Evolutionary conservation across 1,140 invertebrate genomes (phyloP).

Genomic region (Cotesia glomerata): DNA sequence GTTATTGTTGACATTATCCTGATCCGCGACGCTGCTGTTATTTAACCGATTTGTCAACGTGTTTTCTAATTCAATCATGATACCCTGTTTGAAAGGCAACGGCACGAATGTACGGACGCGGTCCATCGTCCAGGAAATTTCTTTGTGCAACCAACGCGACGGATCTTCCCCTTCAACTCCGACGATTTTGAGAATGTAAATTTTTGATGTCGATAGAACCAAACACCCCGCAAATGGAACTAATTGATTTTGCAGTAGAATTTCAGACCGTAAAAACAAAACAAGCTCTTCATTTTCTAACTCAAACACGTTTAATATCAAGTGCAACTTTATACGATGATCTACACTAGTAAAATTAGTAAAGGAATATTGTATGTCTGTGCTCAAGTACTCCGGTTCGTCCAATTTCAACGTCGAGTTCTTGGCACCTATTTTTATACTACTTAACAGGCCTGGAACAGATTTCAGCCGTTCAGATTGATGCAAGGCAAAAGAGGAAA

Average conservation of each 20-base stretch:
- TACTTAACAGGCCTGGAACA: conserved; percentile 55
- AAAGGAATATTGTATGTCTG: conserved; percentile 65
- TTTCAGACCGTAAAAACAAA: conserved; percentile 60
- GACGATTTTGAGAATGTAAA: conserved; percentile 64
- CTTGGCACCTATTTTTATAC: conserved; percentile 52
- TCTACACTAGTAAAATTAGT: conserved; percentile 65
- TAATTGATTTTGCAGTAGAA: conserved; percentile 53
- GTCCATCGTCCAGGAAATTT: conserved; percentile 57
- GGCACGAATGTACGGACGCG: conserved; percentile 54
- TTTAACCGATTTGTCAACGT: conserved; percentile 39
- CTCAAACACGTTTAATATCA: conserved; percentile 66
- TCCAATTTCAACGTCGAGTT: conserved; percentile 43
- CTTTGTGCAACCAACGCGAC: conserved; percentile 57
- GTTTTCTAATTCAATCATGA: conserved; percentile 55
- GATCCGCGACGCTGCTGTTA: conserved; percentile 36
- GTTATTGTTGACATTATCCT: conserved; percentile 34
- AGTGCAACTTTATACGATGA: conserved; percentile 67
- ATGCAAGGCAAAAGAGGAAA: neutral
- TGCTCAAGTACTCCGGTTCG: conserved; percentile 36
- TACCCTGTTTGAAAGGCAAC: conserved; percentile 59
- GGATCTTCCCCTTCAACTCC: conserved; percentile 60
- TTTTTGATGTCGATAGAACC: conserved; percentile 64
- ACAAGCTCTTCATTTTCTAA: conserved; percentile 65
- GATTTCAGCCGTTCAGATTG: neutral
- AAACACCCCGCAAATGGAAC: conserved; percentile 60